Base-by-base conservation (phyloP, 2,113 vertebrate species). In the Erythrocebus patas region DNA sequence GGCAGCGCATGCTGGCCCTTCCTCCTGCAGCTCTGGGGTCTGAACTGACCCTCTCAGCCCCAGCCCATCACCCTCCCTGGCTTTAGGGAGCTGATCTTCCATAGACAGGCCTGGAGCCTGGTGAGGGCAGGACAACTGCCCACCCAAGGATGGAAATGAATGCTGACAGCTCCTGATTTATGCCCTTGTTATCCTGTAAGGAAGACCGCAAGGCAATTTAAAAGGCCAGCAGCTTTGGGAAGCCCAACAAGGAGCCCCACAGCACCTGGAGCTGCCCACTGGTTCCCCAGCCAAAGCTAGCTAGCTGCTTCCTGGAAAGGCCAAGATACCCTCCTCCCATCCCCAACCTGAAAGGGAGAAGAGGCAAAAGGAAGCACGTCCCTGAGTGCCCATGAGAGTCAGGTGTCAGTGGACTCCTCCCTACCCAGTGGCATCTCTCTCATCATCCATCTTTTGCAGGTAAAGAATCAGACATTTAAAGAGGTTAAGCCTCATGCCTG, bases 181-280 rank as follows among this genome's bases (percentile, higher is more conserved):
- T 82, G 79, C 92, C 48, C 89, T 30, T 93, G 97, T 91, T 83
- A 61, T 66, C 86, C 79, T 93, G 66, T n/a, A 78, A 96, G 79
- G 38, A 80, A 97, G 96, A 79, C 68, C 78, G 76, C 64, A 81
- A 84, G 93, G 95, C 55, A 55, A 68, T 18, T 48, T 85, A 59
- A 78, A 91, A 95, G 81, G 76, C 86, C 87, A 91, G 89, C 6
- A n/a, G 66, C 52, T 86, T 59, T 5, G 43, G 70, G 48, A 85
- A 55, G 66, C 55, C n/a, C 91, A 70, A 87, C 48, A 61, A 85
- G 84, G 87, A 95, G 30, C 45, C 43, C 43, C 14, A 16, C 1
- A 8, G 23, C 43, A 70, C 66, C 61, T 17, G 52, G 35, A 82
- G 89, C 75, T 59, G 6, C 55, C 66, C n/a, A 38, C 43, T 5